These are phyloP conservation scores for Rhinolophus sinicus DNA, from an alignment of 2,113 vertebrate species.

Conservation along the genomic window DNA sequence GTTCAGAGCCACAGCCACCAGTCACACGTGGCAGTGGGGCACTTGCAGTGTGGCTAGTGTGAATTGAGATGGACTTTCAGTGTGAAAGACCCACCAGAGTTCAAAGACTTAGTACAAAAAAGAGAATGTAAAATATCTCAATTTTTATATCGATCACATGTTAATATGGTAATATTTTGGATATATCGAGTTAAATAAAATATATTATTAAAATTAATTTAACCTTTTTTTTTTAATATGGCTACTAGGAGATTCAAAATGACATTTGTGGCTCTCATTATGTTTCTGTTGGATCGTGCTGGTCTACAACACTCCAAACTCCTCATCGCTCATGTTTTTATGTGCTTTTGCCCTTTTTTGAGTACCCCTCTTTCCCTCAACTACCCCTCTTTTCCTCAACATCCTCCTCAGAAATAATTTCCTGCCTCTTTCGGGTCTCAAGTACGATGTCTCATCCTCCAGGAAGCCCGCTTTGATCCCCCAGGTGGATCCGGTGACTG, in stretches of 20 bases:
- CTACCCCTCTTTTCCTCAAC: background rate
- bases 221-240: background rate
- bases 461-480: background rate
- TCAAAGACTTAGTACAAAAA: constrained; percentile 52
- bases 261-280: background rate
- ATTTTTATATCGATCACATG: constrained; percentile 66
- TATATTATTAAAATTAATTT: constrained; percentile 66
- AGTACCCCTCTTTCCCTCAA: background rate
- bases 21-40: background rate
- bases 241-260: background rate
- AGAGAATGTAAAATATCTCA: constrained; percentile 31
- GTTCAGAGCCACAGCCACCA: background rate
- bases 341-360: background rate
- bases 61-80: background rate
- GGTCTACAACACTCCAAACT: background rate
- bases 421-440: background rate
- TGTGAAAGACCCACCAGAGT: background rate
- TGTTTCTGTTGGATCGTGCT: background rate
- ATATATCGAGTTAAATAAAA: constrained; percentile 72
- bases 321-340: background rate
- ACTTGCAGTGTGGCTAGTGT: background rate
- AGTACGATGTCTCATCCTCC: background rate
- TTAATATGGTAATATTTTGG: constrained; percentile 70
- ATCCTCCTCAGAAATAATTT: background rate
- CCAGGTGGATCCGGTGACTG: background rate